A percentile compares a stretch with the other conserved stretches of the same genome.
Evolutionary conservation across 2,113 vertebrate genomes (phyloP).

Genomic region (Myrmecobius fasciatus): DNA sequence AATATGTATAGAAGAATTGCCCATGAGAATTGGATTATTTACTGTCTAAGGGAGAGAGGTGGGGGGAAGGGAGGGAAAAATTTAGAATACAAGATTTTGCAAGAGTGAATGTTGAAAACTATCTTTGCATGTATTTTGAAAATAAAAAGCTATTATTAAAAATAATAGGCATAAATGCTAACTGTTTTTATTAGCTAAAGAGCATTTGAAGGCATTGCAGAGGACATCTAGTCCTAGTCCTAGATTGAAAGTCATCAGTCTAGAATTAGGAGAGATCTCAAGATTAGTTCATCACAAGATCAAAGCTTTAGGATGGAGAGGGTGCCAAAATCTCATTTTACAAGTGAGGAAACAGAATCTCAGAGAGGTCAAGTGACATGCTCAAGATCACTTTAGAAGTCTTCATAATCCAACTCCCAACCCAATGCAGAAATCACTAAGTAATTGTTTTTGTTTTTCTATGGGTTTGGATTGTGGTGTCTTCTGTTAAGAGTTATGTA

Average conservation of each 20-base stretch:
- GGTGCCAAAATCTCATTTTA: not conserved
- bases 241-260: not conserved
- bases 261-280: not conserved
- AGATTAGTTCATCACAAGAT: not conserved
- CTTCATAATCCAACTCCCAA: not conserved
- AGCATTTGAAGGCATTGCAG: not conserved
- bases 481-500: not conserved
- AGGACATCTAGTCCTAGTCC: not conserved
- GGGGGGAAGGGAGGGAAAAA: no score
- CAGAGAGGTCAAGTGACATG: not conserved
- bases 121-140: no score
- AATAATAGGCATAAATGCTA: not conserved
- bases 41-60: no score
- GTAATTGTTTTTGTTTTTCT: not conserved
- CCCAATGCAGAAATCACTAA: no score
- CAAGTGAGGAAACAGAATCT: not conserved
- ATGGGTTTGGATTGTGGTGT: not conserved
- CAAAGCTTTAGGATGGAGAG: not conserved
- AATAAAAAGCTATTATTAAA: no score
- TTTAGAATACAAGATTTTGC: no score
- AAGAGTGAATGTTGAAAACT: no score
- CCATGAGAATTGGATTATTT: no score
- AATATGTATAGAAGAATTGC: no score
- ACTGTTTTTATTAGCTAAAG: not conserved
- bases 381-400: no score